Conservation (phyloP, 2,797 vertebrate species). For the Gila robusta region DNA sequence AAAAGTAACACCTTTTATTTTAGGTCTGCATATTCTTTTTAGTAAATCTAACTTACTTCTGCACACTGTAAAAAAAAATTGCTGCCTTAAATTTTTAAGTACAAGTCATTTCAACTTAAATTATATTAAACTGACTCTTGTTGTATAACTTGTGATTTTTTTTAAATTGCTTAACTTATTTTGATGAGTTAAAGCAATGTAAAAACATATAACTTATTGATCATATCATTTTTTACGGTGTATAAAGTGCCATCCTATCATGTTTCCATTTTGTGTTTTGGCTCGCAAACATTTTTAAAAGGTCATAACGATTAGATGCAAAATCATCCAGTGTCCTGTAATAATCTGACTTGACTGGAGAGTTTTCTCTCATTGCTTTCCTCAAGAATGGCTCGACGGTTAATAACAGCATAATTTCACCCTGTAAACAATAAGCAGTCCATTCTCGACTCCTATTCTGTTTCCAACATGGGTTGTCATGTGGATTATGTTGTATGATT, state of each 20-base stretch:
- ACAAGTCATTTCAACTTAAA: no score
- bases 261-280: slow-evolving; percentile 11
- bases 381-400: slow-evolving; percentile 5
- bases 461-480: not conserved
- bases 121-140: no score
- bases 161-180: no score
- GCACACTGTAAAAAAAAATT: no score
- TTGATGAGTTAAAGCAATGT: no score
- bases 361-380: slow-evolving; percentile 23
- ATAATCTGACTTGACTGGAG: slow-evolving; percentile 11
- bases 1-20: not conserved
- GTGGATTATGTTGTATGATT: slow-evolving; percentile 14
- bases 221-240: no score
- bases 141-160: no score
- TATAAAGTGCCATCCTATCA: not conserved
- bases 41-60: not conserved
- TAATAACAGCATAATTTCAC: slow-evolving; percentile 18
- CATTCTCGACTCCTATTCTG: slow-evolving; percentile 4
- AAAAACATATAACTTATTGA: no score
- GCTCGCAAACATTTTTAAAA: not conserved
- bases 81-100: no score
- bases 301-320: not conserved
- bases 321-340: not conserved
- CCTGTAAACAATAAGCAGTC: not conserved
- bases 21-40: not conserved